Base-by-base conservation (phyloP, 2,113 vertebrate genomes). In the Manacus vitellinus region DNA sequence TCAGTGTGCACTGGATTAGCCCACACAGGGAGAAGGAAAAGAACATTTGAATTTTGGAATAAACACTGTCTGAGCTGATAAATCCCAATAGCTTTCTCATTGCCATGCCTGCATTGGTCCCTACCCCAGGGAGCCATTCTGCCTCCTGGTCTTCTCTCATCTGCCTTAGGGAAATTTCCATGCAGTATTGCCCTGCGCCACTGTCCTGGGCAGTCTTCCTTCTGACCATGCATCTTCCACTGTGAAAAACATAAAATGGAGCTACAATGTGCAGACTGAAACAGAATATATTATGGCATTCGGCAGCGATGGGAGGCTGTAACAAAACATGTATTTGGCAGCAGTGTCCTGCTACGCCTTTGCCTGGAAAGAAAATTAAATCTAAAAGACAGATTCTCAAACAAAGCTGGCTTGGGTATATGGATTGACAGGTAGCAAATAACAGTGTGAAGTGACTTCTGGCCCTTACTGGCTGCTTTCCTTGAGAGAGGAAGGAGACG, bases 401-500 rank as follows among this genome's bases (percentile, higher is more conserved):
- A 41, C 66, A 84, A 67, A 89, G 46, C 67, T 79, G 91, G 68
- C 72, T 75, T 59, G 11, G 23, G n/a, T 49, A 22, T 0, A 0
- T 58, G 61, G 72, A 68, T 86, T 94, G 91, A 91, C 87, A 96
- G 90, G 91, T 80, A 77, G 70, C 62, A 96, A 41, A 54, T 71
- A 71, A 85, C 35, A 44, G 43, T 47, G 67, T 43, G 76, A 87
- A 30, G 61, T 83, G 87, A 65, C 59, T 94, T 85, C n/a, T 96
- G 89, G 43, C 83, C 81, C 55, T 84, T 82, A 13, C 86, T 87
- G 79, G 91, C 83, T 80, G 70, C 55, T 85, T 1, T 18, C 85
- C 88, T 85, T 65, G 52, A 59, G 52, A 88, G 73, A 66, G 76
- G 41, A 52, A 18, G 62, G 79, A 19, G 47, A 33, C 24, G 72